Evolutionary conservation across 2,113 vertebrate genomes (phyloP).

Genomic region (Scytalopus superciliaris): DNA sequence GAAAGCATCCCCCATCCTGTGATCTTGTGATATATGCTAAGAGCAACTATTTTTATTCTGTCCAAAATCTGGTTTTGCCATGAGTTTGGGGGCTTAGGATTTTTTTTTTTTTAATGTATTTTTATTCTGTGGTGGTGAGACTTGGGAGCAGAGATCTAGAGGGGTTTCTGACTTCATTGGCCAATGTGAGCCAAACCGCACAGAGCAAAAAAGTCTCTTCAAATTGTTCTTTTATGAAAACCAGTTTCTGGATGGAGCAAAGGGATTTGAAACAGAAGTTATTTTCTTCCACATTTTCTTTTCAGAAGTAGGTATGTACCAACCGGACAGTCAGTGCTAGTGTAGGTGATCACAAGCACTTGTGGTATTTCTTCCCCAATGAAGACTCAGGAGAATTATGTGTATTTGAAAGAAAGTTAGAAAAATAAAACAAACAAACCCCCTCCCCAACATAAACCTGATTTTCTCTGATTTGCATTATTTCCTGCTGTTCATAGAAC

Average conservation of each 20-base stretch:
- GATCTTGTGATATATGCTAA: background rate
- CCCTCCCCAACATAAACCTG: background rate
- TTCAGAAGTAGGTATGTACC: background rate
- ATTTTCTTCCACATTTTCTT: background rate
- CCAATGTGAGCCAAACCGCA: fast-evolving
- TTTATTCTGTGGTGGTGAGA: background rate
- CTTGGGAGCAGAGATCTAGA: background rate
- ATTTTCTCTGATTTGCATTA: background rate
- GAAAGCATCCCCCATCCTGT: background rate
- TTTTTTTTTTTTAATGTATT: background rate
- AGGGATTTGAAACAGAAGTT: background rate
- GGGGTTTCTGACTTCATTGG: background rate
- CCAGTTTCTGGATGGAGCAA: background rate
- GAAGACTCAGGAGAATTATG: background rate
- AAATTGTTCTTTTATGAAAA: background rate
- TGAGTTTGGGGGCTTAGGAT: background rate
- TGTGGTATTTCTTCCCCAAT: background rate
- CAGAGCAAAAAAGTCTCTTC: background rate
- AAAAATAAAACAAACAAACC: background rate
- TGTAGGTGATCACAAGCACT: background rate
- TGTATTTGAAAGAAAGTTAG: background rate
- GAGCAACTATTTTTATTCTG: background rate
- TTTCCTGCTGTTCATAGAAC: background rate
- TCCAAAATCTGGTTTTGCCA: background rate
- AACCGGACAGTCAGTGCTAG: background rate